Evolutionary conservation across 1,140 invertebrate species (phyloP).

Genomic region (Euwallacea similis): DNA sequence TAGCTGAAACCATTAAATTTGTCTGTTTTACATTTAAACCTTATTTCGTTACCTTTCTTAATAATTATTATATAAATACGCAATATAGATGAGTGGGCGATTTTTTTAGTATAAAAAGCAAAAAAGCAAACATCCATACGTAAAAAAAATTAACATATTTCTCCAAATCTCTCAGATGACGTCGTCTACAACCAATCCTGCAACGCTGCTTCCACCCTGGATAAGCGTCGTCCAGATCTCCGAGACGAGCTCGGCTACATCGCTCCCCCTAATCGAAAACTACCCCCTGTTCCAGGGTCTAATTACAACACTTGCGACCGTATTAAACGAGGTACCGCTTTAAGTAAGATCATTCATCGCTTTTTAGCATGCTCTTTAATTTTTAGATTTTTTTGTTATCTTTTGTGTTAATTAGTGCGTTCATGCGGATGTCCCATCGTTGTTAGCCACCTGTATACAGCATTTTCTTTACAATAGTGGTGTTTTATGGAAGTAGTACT

Average conservation of each 20-base stretch:
- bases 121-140: too few relatives aligned
- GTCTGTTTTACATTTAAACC: neutral
- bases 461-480: neutral
- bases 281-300: conserved; percentile 86
- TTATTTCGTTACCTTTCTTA: neutral
- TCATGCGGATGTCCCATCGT: conserved; percentile 23
- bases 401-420: conserved; percentile 23
- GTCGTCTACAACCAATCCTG: conserved; percentile 84
- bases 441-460: conserved; percentile 2
- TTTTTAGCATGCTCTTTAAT: conserved; percentile 44
- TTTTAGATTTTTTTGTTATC: conserved; percentile 30
- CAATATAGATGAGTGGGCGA: neutral
- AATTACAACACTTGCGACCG: conserved; percentile 92
- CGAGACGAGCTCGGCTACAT: conserved; percentile 90
- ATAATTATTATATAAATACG: neutral
- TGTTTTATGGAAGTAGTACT: too few relatives aligned
- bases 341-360: conserved; percentile 70
- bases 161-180: conserved; percentile 66
- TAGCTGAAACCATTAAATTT: neutral
- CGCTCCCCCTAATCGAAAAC: conserved; percentile 86
- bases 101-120: neutral
- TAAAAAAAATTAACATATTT: neutral
- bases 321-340: conserved; percentile 88
- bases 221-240: conserved; percentile 80
- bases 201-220: conserved; percentile 74